Evolutionary conservation across 2,797 vertebrate genomes (phyloP).

Genomic region (Bufotes viridis): DNA sequence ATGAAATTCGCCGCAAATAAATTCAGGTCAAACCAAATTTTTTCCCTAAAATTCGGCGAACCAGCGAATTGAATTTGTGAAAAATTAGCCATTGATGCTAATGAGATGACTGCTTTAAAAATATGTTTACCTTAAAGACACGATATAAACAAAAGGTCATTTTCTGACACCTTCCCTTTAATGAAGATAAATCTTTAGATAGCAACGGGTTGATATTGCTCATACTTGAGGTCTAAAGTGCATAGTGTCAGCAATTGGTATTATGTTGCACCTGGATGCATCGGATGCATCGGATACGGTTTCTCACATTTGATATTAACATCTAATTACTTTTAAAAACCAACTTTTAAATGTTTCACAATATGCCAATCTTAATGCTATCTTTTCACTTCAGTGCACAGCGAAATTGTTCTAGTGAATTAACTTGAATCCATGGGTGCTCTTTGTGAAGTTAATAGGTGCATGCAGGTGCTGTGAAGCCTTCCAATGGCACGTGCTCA

Average conservation of each 20-base stretch:
- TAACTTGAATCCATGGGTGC: constrained; percentile 24
- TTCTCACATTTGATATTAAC: constrained; percentile 42
- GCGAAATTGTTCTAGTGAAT: constrained; percentile 30
- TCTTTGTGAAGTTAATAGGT: constrained; percentile 46
- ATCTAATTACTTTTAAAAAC: constrained; percentile 42
- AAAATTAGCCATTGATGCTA: no score
- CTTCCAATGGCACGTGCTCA: neutral
- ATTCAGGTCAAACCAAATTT: no score
- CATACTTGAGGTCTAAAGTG: neutral
- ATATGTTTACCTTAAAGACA: no score
- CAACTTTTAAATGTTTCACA: constrained; percentile 43
- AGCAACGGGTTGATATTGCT: neutral
- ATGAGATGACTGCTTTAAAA: neutral
- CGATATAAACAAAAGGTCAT: no score
- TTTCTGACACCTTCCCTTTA: neutral
- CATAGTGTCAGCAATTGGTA: neutral
- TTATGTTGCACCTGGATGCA: constrained; percentile 14
- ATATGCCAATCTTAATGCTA: constrained; percentile 50
- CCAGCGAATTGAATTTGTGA: no score
- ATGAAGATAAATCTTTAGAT: neutral
- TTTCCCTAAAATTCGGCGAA: no score
- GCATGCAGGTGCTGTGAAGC: constrained; percentile 15
- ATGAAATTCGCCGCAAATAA: no score
- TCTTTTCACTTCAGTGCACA: constrained; percentile 30
- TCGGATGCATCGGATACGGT: neutral